phyloP scores from a whole-genome alignment of 2,888 invertebrate genomes.

The Drosophila merina region DNA sequence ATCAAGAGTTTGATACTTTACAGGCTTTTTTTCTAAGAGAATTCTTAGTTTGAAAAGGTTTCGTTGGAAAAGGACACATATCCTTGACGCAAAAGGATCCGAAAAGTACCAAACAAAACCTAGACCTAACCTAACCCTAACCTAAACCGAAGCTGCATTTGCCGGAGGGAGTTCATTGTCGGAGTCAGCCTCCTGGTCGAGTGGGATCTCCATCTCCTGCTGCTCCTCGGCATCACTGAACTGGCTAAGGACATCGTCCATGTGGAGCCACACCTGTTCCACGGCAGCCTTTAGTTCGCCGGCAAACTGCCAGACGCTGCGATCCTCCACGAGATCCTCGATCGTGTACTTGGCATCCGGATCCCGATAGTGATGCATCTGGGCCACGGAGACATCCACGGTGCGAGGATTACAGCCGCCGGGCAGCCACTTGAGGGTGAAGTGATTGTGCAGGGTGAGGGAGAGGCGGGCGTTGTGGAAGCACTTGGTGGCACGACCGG shows the following conservation, averaged over 20 bases:
- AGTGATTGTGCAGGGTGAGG: slow-evolving; percentile 94
- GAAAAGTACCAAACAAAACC: too few relatives aligned
- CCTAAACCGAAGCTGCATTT: neutral
- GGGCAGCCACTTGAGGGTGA: slow-evolving; percentile 91
- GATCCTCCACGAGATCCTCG: slow-evolving; percentile 53
- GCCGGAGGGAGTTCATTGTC: slow-evolving; percentile 30
- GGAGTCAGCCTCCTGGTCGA: slow-evolving; percentile 43
- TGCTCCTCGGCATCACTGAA: slow-evolving; percentile 25
- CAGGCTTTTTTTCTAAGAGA: neutral
- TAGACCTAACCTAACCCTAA: neutral
- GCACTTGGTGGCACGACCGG: slow-evolving; percentile 94
- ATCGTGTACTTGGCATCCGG: slow-evolving; percentile 44
- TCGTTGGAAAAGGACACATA: too few relatives aligned
- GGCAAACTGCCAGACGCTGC: slow-evolving; percentile 59
- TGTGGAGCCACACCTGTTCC: slow-evolving; percentile 53
- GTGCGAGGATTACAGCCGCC: slow-evolving; percentile 43
- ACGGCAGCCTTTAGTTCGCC: slow-evolving; percentile 49
- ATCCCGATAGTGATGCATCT: slow-evolving; percentile 70
- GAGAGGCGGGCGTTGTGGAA: slow-evolving; percentile 95
- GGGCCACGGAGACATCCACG: slow-evolving; percentile 53
- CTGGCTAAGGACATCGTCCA: slow-evolving; percentile 48
- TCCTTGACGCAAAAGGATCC: too few relatives aligned
- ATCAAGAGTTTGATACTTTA: neutral
- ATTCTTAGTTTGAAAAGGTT: too few relatives aligned
- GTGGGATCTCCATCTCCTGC: slow-evolving; percentile 21